Conservation (phyloP, 2,888 invertebrate genomes). For the Calameuta idolon region DNA sequence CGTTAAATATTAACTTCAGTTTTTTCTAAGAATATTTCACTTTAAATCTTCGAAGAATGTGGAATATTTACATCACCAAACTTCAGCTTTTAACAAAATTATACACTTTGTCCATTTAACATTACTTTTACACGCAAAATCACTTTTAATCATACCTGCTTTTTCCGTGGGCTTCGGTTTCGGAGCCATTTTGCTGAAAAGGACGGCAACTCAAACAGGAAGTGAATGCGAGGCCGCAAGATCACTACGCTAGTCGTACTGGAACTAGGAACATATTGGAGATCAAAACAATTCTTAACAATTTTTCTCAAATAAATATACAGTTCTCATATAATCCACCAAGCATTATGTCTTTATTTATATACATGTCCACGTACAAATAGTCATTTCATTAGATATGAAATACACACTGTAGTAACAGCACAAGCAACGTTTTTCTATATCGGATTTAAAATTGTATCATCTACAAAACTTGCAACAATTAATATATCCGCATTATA, state of each 20-base stretch:
- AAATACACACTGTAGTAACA: not conserved
- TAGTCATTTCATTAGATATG: not conserved
- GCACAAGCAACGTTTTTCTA: not conserved
- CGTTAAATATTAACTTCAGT: constrained; percentile 1
- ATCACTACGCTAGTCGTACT: not conserved
- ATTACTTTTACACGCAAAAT: constrained; percentile 7
- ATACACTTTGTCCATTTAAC: not conserved
- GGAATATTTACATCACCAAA: not conserved
- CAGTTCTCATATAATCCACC: not conserved
- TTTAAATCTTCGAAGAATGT: not conserved
- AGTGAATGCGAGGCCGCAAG: not conserved
- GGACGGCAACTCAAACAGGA: constrained; percentile 36
- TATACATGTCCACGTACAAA: not conserved
- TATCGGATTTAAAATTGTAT: not conserved
- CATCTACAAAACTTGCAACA: not conserved
- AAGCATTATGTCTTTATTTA: not conserved
- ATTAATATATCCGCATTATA: not conserved
- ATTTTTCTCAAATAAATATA: not conserved
- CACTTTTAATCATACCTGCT: constrained; percentile 74
- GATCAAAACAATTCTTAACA: not conserved
- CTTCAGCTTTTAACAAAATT: not conserved
- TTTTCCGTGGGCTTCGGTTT: constrained; percentile 85
- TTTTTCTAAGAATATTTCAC: not conserved
- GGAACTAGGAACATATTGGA: not conserved
- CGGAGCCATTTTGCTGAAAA: constrained; percentile 83